Conservation (phyloP, 2,797 vertebrate species). For the Morus bassanus region DNA sequence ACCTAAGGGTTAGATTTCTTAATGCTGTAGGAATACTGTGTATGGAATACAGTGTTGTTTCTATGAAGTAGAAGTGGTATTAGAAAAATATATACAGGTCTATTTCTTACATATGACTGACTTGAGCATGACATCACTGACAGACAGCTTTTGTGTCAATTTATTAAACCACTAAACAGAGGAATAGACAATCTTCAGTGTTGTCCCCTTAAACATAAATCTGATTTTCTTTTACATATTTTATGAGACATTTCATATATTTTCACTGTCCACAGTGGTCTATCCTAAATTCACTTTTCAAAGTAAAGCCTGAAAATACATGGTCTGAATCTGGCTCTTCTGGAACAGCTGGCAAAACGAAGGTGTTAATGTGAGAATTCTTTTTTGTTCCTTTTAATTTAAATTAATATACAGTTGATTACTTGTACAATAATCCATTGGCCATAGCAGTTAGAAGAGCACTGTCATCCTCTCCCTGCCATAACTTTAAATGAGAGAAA, state of each 20-base stretch:
- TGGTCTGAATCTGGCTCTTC: neutral
- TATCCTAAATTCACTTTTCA: neutral
- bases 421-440: neutral
- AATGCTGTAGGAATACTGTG: neutral
- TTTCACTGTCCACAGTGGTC: neutral
- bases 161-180: neutral
- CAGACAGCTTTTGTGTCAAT: neutral
- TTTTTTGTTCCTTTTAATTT: neutral
- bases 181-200: neutral
- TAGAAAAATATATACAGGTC: neutral
- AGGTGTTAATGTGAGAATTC: neutral
- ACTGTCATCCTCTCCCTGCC: neutral
- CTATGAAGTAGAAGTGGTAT: neutral
- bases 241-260: neutral
- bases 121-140: neutral
- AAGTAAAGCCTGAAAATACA: neutral
- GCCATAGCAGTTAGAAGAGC: neutral
- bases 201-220: neutral
- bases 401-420: neutral
- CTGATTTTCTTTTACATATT: neutral
- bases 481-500: neutral
- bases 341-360: neutral
- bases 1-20: neutral
- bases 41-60: neutral
- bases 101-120: neutral